Percentiles rank a stretch among this genome's conserved stretches.
These are phyloP conservation scores for Prunella strophiata DNA, from an alignment of 2,797 vertebrate species.

Conservation along the genomic window DNA sequence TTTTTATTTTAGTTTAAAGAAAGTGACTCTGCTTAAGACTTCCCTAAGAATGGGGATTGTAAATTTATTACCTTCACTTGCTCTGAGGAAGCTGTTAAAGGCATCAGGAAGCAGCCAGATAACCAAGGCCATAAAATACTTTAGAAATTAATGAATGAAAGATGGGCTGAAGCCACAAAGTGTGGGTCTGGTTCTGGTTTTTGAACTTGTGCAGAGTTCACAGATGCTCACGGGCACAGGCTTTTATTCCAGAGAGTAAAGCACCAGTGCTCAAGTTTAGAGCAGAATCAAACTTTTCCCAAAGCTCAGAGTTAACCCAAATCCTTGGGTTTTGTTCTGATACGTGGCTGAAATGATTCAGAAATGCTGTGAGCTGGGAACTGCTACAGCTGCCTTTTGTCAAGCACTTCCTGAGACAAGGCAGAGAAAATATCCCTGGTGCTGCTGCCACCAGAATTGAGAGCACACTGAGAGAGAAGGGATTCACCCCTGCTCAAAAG, in stretches of 20 bases:
- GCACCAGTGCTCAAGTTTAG: neutral
- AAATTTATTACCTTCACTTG: conserved; percentile 63
- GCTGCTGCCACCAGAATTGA: neutral
- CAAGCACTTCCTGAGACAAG: conserved; percentile 1
- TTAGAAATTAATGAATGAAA: conserved; percentile 69
- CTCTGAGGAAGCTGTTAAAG: conserved; percentile 69
- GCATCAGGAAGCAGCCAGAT: conserved; percentile 70
- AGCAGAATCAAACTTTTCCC: neutral
- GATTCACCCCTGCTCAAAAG: neutral
- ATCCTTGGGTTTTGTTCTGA: conserved; percentile 12
- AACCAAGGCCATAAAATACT: conserved; percentile 65
- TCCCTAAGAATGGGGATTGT: neutral
- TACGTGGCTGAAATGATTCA: neutral
- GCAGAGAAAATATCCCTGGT: neutral
- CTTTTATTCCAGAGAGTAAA: conserved; percentile 5
- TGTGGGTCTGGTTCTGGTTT: conserved; percentile 45
- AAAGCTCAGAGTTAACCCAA: conserved; percentile 7
- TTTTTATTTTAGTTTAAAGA: neutral
- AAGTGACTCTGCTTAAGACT: neutral
- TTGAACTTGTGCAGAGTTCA: conserved; percentile 56
- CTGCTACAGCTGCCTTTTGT: neutral
- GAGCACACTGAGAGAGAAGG: neutral
- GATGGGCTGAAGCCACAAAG: conserved; percentile 62
- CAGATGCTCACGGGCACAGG: neutral
- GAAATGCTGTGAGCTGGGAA: neutral